Evolutionary conservation across 2,113 vertebrate species (phyloP).

Genomic region (Miniopterus natalensis): DNA sequence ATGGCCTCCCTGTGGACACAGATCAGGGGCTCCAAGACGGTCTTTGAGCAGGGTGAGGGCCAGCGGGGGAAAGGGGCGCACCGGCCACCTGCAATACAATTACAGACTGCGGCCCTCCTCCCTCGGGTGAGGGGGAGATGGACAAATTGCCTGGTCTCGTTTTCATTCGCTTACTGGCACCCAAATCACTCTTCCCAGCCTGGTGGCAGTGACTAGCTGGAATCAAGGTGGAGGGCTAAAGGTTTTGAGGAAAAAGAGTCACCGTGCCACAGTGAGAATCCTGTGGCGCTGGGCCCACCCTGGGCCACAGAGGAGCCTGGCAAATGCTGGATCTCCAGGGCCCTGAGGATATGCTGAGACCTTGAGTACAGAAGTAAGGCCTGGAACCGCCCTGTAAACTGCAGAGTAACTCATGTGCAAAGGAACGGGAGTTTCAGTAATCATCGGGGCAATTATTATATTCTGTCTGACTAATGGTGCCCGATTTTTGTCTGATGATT

Average conservation of each 20-base stretch:
- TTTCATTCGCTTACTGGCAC: background rate
- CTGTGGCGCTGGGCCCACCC: background rate
- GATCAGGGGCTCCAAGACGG: background rate
- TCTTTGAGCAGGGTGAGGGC: background rate
- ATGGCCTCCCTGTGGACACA: background rate
- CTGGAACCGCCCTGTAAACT: rapidly evolving
- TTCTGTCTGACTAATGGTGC: background rate
- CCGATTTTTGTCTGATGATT: background rate
- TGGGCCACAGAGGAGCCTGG: background rate
- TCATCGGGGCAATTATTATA: background rate
- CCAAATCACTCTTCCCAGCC: background rate
- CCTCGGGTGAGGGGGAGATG: rapidly evolving
- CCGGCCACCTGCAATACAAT: background rate
- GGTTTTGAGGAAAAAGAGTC: background rate
- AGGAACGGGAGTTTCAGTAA: background rate
- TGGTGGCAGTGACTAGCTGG: background rate
- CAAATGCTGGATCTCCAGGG: background rate
- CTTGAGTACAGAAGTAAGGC: background rate
- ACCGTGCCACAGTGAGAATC: background rate
- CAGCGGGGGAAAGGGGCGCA: background rate
- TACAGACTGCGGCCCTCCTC: background rate
- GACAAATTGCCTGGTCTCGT: background rate
- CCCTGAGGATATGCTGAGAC: background rate
- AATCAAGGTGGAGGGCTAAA: background rate
- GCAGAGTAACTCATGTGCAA: background rate